Evolutionary conservation across 2,888 invertebrate genomes (phyloP).

Genomic region (Oscheius sp.): DNA sequence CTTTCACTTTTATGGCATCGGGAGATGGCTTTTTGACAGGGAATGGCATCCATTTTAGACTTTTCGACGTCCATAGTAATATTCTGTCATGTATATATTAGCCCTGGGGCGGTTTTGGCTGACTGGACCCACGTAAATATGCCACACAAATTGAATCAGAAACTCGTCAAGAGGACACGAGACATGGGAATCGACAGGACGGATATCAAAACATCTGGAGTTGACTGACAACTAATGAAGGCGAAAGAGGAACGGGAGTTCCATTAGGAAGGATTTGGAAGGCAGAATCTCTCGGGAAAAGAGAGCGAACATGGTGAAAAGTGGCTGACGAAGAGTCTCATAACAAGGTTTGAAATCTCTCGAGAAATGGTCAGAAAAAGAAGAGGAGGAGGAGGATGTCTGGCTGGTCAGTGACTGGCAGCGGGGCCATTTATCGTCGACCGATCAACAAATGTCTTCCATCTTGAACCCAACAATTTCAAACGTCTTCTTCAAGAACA

Average conservation of each 20-base stretch:
- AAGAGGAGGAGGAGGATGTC: too few species aligned
- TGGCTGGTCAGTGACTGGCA: too few species aligned
- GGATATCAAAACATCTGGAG: neutral
- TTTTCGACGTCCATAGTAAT: too few species aligned
- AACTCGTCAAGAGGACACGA: neutral
- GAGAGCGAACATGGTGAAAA: constrained; percentile 6
- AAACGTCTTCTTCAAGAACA: too few species aligned
- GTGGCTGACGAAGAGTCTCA: constrained; percentile 22
- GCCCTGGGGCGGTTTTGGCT: constrained; percentile 3
- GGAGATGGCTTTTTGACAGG: neutral
- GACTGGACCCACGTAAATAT: constrained; percentile 16
- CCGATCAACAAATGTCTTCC: constrained; percentile 1
- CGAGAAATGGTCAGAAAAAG: neutral
- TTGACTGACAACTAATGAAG: neutral
- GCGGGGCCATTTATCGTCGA: neutral
- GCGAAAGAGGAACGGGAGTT: neutral
- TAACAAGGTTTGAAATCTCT: constrained; percentile 6
- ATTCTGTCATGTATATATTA: neutral
- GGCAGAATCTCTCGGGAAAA: constrained; percentile 6
- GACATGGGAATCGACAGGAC: constrained; percentile 1
- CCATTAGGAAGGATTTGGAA: neutral
- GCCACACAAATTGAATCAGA: constrained; percentile 28
- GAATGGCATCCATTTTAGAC: neutral
- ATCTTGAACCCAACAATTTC: neutral
- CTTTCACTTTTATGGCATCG: neutral